Base-by-base conservation (phyloP, 2,888 invertebrate genomes). In the Apamea crenata region DNA sequence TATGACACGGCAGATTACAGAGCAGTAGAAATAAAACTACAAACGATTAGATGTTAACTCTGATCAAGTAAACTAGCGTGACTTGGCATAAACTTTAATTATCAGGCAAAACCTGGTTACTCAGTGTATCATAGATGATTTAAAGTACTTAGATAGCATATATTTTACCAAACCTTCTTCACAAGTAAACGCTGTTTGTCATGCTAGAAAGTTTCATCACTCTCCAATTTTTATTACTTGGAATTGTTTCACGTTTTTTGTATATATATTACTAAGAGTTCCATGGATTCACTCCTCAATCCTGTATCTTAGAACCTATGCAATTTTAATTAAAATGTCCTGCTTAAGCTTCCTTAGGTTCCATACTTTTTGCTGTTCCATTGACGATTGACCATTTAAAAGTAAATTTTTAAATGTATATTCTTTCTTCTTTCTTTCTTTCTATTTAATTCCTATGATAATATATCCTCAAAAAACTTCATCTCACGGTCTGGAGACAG, bases 401-500 rank as follows among this genome's bases (percentile, higher is more conserved):
- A n/a, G n/a, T n/a, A n/a, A n/a, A n/a, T n/a, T n/a, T n/a, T n/a
- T n/a, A n/a, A n/a, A n/a, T n/a, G n/a, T n/a, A n/a, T n/a, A n/a
- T n/a, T n/a, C n/a, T n/a, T n/a, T n/a, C n/a, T n/a, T n/a, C n/a
- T n/a, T n/a, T n/a, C n/a, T n/a, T n/a, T n/a, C n/a, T n/a, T n/a
- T n/a, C n/a, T n/a, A n/a, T n/a, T n/a, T n/a, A 12, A 44, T 14
- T 14, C 32, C 4, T 25, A 3, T 2, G 8, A 8, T n/a, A 75
- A 21, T 36, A 66, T 29, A 25, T 29, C 1, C 6, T 53, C 3
- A 47, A 77, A 53, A 50, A 59, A 21, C n/a, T 61, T 47, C 29
- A 59, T 84, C 81, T 61, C 78, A 68, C 75, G 67, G 36, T 65
- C 59, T 72, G 36, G 53, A 76, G 82, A 78, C 86, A 83, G 86